A percentile compares a stretch with the other conserved stretches of the same genome.
Evolutionary conservation across 1,140 invertebrate genomes (phyloP).

Genomic region (Heterodera schachtii): DNA sequence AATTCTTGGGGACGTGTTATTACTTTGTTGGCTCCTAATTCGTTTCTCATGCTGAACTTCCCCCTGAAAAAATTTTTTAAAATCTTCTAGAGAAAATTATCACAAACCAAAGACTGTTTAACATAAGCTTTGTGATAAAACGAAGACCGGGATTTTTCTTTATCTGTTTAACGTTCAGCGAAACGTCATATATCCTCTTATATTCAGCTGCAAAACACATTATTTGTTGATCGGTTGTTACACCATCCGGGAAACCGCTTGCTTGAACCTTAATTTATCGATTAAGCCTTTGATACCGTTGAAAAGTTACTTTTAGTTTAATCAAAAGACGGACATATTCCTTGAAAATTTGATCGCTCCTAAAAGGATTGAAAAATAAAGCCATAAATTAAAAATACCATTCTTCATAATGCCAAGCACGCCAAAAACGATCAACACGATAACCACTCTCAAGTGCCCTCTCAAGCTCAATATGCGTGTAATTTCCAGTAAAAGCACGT

Average conservation of each 20-base stretch:
- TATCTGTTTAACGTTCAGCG: background rate
- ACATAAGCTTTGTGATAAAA: background rate
- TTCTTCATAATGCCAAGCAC: background rate
- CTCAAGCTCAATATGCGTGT: slow-evolving; percentile 5
- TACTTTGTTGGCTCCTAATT: background rate
- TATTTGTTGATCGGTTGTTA: background rate
- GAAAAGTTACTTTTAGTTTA: background rate
- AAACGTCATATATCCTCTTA: background rate
- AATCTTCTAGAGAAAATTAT: background rate
- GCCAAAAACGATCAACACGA: background rate
- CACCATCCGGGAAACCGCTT: background rate
- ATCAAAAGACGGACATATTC: background rate
- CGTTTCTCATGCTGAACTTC: slow-evolving; percentile 1
- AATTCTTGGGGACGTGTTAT: background rate
- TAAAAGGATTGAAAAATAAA: background rate
- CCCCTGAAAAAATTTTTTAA: background rate
- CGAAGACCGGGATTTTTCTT: background rate
- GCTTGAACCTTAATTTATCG: background rate
- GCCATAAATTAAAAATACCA: too few relatives aligned
- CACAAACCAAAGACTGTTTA: too few relatives aligned
- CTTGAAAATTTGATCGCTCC: background rate
- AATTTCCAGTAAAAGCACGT: background rate
- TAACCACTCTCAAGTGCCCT: background rate
- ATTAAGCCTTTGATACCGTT: background rate
- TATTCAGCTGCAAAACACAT: background rate